phyloP scores from a whole-genome alignment of 2,797 vertebrate species.

The Eulemur mongoz region DNA sequence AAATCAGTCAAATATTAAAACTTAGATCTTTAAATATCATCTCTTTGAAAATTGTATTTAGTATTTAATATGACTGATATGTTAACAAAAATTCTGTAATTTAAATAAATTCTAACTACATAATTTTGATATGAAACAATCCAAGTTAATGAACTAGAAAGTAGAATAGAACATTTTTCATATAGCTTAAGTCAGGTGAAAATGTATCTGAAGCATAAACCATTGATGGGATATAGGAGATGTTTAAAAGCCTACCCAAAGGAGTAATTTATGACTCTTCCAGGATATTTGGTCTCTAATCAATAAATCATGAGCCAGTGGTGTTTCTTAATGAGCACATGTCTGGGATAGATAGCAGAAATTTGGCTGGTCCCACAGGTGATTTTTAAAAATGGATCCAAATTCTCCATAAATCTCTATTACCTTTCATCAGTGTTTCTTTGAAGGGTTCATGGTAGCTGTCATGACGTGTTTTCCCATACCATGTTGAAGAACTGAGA shows the following conservation, averaged over 20 bases:
- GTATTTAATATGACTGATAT: slow-evolving; percentile 62
- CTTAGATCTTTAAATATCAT: slow-evolving; percentile 46
- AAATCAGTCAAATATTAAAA: slow-evolving; percentile 45
- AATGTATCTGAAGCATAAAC: slow-evolving; percentile 62
- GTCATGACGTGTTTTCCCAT: slow-evolving; percentile 3
- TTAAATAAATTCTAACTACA: slow-evolving; percentile 57
- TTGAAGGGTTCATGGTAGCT: slow-evolving; percentile 36
- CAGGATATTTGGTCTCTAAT: slow-evolving; percentile 44
- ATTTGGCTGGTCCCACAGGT: slow-evolving; percentile 15
- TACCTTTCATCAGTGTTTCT: slow-evolving; percentile 28
- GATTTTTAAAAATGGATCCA: slow-evolving; percentile 48
- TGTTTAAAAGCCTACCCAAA: slow-evolving; percentile 25
- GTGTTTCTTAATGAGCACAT: slow-evolving; percentile 59
- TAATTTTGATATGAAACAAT: slow-evolving; percentile 53
- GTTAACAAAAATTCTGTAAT: slow-evolving; percentile 43
- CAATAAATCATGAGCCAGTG: slow-evolving; percentile 64
- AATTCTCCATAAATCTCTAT: background rate
- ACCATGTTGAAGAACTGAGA: slow-evolving; percentile 23
- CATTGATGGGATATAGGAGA: slow-evolving; percentile 28
- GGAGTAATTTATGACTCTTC: slow-evolving; percentile 29
- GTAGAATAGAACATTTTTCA: slow-evolving; percentile 37
- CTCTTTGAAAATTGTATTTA: slow-evolving; percentile 56
- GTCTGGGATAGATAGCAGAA: slow-evolving; percentile 51
- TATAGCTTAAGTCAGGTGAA: slow-evolving; percentile 50
- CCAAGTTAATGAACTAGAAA: slow-evolving; percentile 63